These are phyloP conservation scores for Rhinogobio ventralis DNA, from an alignment of 2,797 vertebrate genomes.

Conservation along the genomic window DNA sequence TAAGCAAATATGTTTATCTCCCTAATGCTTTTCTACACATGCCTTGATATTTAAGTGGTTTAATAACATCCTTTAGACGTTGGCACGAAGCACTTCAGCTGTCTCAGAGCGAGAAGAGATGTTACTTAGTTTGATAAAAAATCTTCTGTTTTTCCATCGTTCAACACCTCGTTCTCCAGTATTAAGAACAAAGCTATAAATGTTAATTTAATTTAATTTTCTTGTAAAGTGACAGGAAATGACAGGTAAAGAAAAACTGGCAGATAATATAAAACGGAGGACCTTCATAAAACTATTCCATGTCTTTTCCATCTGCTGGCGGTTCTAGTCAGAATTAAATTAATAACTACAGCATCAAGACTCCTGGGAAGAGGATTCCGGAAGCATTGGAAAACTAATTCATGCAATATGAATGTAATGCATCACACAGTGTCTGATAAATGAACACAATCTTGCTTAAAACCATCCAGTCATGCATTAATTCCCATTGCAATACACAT, in stretches of 20 bases:
- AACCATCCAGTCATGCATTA: constrained; percentile 29
- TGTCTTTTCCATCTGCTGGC: neutral
- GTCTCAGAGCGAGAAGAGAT: neutral
- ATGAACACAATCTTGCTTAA: constrained; percentile 19
- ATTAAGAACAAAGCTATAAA: neutral
- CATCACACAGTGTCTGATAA: constrained; percentile 32
- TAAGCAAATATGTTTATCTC: constrained; percentile 10
- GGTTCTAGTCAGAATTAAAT: neutral
- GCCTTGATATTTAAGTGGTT: constrained; percentile 19
- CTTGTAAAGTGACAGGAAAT: neutral
- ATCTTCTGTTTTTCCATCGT: neutral
- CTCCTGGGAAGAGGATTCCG: constrained; percentile 21
- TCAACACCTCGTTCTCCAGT: neutral
- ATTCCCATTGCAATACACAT: constrained; percentile 30
- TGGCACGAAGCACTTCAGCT: neutral
- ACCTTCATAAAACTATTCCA: neutral
- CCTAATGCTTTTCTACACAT: neutral
- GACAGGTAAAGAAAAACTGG: neutral
- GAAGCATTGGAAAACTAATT: constrained; percentile 32
- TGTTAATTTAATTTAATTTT: neutral
- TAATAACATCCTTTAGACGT: constrained; percentile 11
- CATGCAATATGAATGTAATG: constrained; percentile 40
- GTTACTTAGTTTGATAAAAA: neutral
- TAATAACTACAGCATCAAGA: constrained; percentile 31
- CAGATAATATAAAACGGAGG: neutral